phyloP scores from a whole-genome alignment of 2,113 vertebrate genomes.

The Coptodon rendalli region DNA sequence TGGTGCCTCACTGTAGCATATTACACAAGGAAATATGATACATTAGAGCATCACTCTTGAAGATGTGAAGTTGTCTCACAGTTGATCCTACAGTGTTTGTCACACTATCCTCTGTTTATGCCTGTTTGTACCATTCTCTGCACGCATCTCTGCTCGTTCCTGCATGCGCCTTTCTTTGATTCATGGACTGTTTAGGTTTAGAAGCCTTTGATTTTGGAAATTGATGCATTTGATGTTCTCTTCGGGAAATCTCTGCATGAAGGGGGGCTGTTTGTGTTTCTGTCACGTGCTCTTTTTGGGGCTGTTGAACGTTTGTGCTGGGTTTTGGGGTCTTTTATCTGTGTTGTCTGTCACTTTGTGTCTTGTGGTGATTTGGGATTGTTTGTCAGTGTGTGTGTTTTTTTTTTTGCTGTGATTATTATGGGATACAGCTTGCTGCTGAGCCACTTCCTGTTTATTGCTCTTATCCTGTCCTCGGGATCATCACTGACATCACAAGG shows the following conservation, averaged over 20 bases:
- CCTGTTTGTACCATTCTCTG: background rate
- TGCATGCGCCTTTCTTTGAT: background rate
- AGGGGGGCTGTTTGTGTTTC: conserved; percentile 10
- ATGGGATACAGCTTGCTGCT: conserved; percentile 76
- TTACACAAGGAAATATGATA: background rate
- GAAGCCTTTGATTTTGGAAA: conserved; percentile 26
- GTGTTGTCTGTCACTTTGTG: conserved; percentile 53
- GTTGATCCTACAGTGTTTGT: background rate
- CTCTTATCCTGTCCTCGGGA: conserved; percentile 70
- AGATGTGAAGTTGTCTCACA: background rate
- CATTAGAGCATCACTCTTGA: background rate
- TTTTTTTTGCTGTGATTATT: conserved; percentile 50
- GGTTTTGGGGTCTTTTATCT: background rate
- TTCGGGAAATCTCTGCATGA: background rate
- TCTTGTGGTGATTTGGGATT: conserved; percentile 52
- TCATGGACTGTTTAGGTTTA: conserved; percentile 20
- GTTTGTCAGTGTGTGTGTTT: conserved; percentile 32
- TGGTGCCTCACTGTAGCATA: background rate
- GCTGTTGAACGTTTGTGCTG: conserved; percentile 1
- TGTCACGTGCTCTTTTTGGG: background rate
- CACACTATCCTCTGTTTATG: conserved; percentile 13
- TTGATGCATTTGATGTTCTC: background rate
- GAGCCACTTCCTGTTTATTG: conserved; percentile 77
- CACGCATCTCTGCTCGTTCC: background rate
- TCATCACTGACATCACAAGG: conserved; percentile 73